Base-by-base conservation (phyloP, 2,888 invertebrate genomes). In the Sinohyriopsis cumingii region DNA sequence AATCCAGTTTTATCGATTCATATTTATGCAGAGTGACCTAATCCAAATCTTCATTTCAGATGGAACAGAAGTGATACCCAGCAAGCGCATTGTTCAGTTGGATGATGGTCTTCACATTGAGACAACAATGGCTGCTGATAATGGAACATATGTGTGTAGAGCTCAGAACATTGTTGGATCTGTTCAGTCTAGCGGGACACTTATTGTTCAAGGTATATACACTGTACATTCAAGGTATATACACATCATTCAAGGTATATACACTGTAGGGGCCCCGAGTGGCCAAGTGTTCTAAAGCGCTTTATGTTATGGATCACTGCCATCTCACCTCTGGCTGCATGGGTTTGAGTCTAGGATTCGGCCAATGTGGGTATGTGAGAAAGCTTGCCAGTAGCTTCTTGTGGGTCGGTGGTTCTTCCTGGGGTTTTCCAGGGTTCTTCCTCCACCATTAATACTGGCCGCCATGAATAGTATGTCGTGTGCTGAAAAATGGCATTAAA, bases 121-220 rank as follows among this genome's bases (percentile, higher is more conserved):
- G 7, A 76, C 81, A n/a, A 78, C 80, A 5, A 59, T 61, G n/a
- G 63, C 69, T 15, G 72, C 69, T 0, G 81, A 85, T 69, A 70
- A 79, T 33, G 86, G 86, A 20, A 75, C 65, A 12, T 85, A 84
- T 66, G 64, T 76, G 3, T 86, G 86, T 71, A 69, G 69, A 25
- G 84, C 83, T 0, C 70, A 69, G 28, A 86, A 85, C 72, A 76
- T 80, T n/a, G 86, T 81, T 20, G 86, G 86, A 54, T 68, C 70
- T 22, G 75, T 77, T 9, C 77, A 80, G 66, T 76, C 79, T 59
- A 72, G 72, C 57, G 85, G 84, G 12, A 75, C 73, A 20, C 75
- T 86, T 20, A 74, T 73, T 65, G 80, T 85, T 3, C 72, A 79
- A 67, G 83, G 86, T 86, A 64, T 68, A 69, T 59, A 28, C 28